Evolutionary conservation across 1,140 invertebrate genomes (phyloP).

Genomic region (Dreissena rostriformis): DNA sequence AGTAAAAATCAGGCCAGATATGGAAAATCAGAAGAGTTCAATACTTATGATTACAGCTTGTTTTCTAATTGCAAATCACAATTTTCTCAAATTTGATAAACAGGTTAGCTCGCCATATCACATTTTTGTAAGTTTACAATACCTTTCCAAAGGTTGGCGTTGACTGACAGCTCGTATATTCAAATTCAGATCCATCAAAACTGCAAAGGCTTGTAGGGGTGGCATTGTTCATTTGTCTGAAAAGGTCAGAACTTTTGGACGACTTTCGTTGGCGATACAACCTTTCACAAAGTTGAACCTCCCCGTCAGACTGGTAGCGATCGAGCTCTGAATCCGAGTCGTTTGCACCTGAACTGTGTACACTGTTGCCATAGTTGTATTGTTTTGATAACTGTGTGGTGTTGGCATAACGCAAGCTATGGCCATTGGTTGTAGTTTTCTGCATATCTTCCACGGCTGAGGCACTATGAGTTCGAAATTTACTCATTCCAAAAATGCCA

Average conservation of each 20-base stretch:
- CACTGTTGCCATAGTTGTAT: slow-evolving; percentile 29
- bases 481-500: slow-evolving; percentile 10
- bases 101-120: background rate
- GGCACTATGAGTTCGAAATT: slow-evolving; percentile 44
- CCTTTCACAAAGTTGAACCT: slow-evolving; percentile 28
- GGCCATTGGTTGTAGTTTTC: background rate
- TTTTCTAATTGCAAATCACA: background rate
- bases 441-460: slow-evolving; percentile 48
- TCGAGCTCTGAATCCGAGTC: slow-evolving; percentile 18
- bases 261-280: slow-evolving; percentile 45
- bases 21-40: too few relatives aligned
- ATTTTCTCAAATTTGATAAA: background rate
- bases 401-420: slow-evolving; percentile 34
- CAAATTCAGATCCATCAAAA: slow-evolving; percentile 51
- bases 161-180: slow-evolving; percentile 27
- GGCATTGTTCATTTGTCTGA: slow-evolving; percentile 43
- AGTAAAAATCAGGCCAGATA: too few relatives aligned
- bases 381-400: slow-evolving; percentile 37
- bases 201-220: slow-evolving; percentile 50
- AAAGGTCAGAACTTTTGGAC: slow-evolving; percentile 25
- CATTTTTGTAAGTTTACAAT: background rate
- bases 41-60: too few relatives aligned
- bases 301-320: slow-evolving; percentile 47
- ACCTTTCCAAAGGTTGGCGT: slow-evolving; percentile 50
- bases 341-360: slow-evolving; percentile 1